Evolutionary conservation across 2,888 invertebrate genomes (phyloP).

Genomic region (Ephialtes manifestator): DNA sequence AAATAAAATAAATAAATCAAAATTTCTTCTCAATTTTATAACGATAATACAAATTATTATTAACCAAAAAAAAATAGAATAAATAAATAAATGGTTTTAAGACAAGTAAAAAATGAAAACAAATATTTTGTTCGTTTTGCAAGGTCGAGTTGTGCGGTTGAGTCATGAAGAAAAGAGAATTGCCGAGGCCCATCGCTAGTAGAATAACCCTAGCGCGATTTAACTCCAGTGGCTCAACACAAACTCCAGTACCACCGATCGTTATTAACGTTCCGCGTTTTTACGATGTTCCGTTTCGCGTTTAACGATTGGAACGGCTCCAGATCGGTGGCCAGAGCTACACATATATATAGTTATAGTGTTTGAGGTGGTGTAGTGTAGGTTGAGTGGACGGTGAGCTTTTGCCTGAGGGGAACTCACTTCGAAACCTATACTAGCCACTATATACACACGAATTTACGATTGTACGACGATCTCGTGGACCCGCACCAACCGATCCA

Average conservation of each 20-base stretch:
- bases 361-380: neutral
- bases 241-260: conserved; percentile 22
- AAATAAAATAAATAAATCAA: too few species aligned
- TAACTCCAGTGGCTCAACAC: neutral
- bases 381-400: neutral
- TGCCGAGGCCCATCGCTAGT: neutral
- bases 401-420: conserved; percentile 33
- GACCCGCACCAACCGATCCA: conserved; percentile 38
- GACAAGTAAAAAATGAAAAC: neutral
- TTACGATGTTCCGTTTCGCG: conserved; percentile 77
- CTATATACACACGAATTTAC: conserved; percentile 55
- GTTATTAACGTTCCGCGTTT: conserved; percentile 67
- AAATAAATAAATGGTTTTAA: neutral
- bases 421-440: neutral
- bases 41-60: neutral
- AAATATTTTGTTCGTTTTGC: neutral
- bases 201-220: conserved; percentile 11
- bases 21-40: too few species aligned
- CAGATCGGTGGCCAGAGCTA: conserved; percentile 67
- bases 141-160: neutral
- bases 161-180: conserved; percentile 11
- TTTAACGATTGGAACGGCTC: conserved; percentile 77
- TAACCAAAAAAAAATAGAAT: neutral
- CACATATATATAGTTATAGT: neutral
- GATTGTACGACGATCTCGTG: conserved; percentile 45